Conservation (phyloP, 2,113 vertebrate species). For the Ailurus styani region DNA sequence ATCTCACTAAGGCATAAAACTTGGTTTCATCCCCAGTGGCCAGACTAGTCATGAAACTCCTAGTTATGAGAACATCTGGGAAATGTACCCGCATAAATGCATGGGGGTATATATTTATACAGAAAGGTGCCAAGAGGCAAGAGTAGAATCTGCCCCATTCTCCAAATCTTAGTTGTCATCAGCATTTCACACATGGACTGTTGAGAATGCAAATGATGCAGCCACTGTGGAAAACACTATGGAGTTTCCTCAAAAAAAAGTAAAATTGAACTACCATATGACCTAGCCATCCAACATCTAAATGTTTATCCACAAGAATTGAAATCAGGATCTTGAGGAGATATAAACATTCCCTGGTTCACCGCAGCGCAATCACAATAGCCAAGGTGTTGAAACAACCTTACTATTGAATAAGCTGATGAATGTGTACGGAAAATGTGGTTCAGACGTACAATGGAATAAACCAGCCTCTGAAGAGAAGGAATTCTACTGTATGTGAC, state of each 20-base stretch:
- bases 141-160: neutral
- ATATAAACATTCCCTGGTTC: neutral
- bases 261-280: neutral
- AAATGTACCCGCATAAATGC: neutral
- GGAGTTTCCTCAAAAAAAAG: neutral
- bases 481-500: neutral
- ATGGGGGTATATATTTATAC: neutral
- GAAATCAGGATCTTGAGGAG: neutral
- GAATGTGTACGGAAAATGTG: neutral
- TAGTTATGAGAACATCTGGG: neutral
- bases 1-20: neutral
- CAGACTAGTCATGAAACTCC: too few species aligned
- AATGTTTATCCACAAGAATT: neutral
- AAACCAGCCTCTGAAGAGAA: neutral
- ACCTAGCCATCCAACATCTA: neutral
- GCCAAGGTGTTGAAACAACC: neutral
- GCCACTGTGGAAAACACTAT: neutral
- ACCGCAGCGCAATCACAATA: fast-evolving
- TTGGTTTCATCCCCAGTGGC: neutral
- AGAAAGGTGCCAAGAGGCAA: neutral
- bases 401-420: neutral
- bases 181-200: neutral
- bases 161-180: neutral
- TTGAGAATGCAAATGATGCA: neutral
- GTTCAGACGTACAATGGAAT: neutral